phyloP scores from a whole-genome alignment of 2,888 invertebrate genomes.

The Dyspetes luteomarginatus region DNA sequence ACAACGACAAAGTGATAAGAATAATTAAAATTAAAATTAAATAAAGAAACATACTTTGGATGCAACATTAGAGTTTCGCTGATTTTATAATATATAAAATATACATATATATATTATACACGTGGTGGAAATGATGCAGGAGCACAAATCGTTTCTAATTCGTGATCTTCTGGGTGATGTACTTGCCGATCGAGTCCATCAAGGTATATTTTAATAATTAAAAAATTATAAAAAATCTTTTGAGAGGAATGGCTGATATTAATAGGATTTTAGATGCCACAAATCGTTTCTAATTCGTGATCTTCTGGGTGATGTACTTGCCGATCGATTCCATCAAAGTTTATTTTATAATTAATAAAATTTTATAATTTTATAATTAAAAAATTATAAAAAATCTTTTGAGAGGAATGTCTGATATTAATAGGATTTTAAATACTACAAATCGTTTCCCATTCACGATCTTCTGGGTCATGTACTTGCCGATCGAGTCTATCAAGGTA shows the following conservation, averaged over 20 bases:
- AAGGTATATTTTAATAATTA: conserved; percentile 81
- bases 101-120: conserved; percentile 11
- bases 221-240: not conserved
- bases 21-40: not conserved
- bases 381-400: too few species aligned
- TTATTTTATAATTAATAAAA: too few species aligned
- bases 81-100: conserved; percentile 13
- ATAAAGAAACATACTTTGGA: too few species aligned
- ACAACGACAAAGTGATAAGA: not conserved
- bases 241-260: too few species aligned
- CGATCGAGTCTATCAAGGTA: too few species aligned
- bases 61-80: conserved; percentile 27
- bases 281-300: not conserved
- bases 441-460: too few species aligned
- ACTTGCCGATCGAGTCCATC: conserved; percentile 84
- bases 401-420: too few species aligned
- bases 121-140: conserved; percentile 78
- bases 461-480: too few species aligned
- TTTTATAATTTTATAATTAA: too few species aligned
- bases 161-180: conserved; percentile 93
- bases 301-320: too few species aligned
- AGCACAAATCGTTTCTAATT: conserved; percentile 91
- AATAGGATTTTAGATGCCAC: not conserved
- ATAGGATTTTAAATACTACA: too few species aligned
- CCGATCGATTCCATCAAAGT: too few species aligned